phyloP scores from a whole-genome alignment of 2,888 invertebrate species.

The Lasioglossum oenotherae region DNA sequence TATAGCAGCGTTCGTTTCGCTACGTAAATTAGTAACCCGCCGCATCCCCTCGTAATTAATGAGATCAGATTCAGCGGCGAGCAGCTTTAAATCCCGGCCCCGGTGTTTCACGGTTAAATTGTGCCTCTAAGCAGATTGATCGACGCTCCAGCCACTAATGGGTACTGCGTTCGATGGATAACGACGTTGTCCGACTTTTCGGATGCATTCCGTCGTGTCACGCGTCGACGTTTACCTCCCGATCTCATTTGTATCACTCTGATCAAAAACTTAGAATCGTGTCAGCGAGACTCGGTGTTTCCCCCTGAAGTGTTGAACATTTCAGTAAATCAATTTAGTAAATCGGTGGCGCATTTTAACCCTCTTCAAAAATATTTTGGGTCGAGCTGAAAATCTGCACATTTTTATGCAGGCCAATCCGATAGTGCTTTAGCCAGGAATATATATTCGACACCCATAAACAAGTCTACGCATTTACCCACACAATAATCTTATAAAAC shows the following conservation, averaged over 20 bases:
- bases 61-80: slow-evolving; percentile 41
- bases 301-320: too few relatives aligned
- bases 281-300: not conserved
- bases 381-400: too few relatives aligned
- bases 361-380: too few relatives aligned
- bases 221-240: not conserved
- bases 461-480: too few relatives aligned
- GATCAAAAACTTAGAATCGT: too few relatives aligned
- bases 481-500: too few relatives aligned
- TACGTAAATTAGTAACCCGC: slow-evolving; percentile 44
- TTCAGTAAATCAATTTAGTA: too few relatives aligned
- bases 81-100: slow-evolving; percentile 23
- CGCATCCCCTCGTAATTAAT: slow-evolving; percentile 33
- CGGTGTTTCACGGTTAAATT: slow-evolving; percentile 29
- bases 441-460: too few relatives aligned
- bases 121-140: slow-evolving; percentile 20
- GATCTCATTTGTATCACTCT: not conserved
- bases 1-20: slow-evolving; percentile 22
- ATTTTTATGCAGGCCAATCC: too few relatives aligned
- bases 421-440: too few relatives aligned
- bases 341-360: too few relatives aligned
- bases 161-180: not conserved
- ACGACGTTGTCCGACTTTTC: not conserved
- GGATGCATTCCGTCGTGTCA: not conserved
- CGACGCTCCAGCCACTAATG: not conserved